These are phyloP conservation scores for Drymodes brunneopygia DNA, from an alignment of 2,113 vertebrate genomes.

Conservation along the genomic window DNA sequence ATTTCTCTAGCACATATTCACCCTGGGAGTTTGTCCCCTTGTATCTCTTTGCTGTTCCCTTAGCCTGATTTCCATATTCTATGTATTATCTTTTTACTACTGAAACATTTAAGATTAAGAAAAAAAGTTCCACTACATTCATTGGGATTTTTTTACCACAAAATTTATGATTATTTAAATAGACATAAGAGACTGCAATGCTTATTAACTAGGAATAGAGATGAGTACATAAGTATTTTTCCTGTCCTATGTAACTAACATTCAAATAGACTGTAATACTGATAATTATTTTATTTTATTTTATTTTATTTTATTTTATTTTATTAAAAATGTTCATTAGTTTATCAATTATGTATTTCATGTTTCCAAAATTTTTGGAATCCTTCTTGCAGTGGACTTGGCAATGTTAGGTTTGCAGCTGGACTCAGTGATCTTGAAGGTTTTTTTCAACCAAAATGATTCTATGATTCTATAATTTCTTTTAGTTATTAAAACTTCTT, in stretches of 20 bases:
- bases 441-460: neutral
- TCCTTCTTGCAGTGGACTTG: neutral
- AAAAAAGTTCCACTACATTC: neutral
- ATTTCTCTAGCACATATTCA: neutral
- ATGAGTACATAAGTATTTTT: neutral
- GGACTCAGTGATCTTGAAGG: fast-evolving
- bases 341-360: neutral
- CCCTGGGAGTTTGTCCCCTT: neutral
- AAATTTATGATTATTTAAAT: neutral
- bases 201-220: neutral
- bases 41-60: neutral
- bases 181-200: neutral
- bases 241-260: neutral
- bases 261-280: neutral
- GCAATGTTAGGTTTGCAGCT: neutral
- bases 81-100: neutral
- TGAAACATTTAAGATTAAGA: neutral
- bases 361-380: neutral
- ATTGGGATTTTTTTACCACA: neutral
- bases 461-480: neutral
- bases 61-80: neutral
- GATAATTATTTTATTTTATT: neutral
- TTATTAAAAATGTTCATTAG: neutral
- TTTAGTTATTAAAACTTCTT: neutral
- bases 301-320: neutral